Evolutionary conservation across 1,140 invertebrate species (phyloP).

Genomic region (Portunus trituberculatus): DNA sequence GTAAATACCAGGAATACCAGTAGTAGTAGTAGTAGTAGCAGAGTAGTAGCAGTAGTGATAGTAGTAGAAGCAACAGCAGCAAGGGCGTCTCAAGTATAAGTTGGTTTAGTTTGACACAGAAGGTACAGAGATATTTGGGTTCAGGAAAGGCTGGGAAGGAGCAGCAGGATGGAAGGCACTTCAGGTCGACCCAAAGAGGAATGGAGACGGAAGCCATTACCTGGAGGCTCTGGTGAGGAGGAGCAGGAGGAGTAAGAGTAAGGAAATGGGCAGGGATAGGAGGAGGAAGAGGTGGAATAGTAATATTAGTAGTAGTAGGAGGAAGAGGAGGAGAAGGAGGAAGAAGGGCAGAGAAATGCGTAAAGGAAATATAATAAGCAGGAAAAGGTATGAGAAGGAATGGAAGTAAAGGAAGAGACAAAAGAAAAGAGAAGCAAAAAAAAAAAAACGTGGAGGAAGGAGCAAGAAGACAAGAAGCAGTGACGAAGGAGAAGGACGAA

Average conservation of each 20-base stretch:
- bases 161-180: background rate
- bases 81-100: background rate
- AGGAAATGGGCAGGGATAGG: background rate
- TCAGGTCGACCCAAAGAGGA: background rate
- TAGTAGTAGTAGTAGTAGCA: background rate
- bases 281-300: background rate
- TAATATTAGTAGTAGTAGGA: too few species aligned
- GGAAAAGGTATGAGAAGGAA: background rate
- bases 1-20: background rate
- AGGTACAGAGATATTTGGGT: background rate
- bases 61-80: background rate
- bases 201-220: slow-evolving; percentile 9
- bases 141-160: background rate
- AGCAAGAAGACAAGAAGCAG: background rate
- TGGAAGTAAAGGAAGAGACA: too few species aligned
- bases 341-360: too few species aligned
- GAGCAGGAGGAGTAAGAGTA: background rate
- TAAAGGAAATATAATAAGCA: background rate
- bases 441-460: background rate
- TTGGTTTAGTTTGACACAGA: background rate
- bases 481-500: background rate
- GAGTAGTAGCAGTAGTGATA: background rate
- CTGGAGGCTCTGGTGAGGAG: background rate
- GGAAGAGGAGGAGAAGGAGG: too few species aligned
- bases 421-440: background rate